Evolutionary conservation across 2,113 vertebrate species (phyloP).

Genomic region (Cranoglanis bouderius): DNA sequence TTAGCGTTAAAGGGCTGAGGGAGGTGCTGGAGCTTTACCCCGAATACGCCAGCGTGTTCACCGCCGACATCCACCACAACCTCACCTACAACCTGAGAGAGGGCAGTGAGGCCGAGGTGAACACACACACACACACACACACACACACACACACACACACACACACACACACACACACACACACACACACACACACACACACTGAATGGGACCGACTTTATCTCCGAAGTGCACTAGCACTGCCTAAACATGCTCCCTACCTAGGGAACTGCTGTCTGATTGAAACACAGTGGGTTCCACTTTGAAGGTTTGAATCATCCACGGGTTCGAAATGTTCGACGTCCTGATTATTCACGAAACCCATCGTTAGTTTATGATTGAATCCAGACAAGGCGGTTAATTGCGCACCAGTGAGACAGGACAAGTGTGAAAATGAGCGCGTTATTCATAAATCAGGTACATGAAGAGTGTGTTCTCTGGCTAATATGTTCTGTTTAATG

Average conservation of each 20-base stretch:
- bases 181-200: too few species aligned
- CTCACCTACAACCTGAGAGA: slow-evolving; percentile 96
- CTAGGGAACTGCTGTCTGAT: background rate
- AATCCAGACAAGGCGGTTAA: background rate
- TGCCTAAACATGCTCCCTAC: background rate
- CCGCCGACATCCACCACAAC: slow-evolving; percentile 85
- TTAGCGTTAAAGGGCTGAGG: slow-evolving; percentile 82
- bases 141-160: slow-evolving; percentile 21
- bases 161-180: background rate
- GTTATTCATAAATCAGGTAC: background rate
- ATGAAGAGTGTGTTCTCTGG: slow-evolving; percentile 14
- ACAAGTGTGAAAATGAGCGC: background rate
- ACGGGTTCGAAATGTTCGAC: background rate
- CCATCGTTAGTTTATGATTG: background rate
- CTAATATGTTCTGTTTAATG: slow-evolving; percentile 2
- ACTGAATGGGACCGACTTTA: background rate
- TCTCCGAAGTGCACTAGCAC: background rate
- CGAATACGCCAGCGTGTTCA: slow-evolving; percentile 86
- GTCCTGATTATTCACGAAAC: background rate
- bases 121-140: slow-evolving; percentile 26
- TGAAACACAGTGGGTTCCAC: background rate
- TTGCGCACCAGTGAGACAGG: background rate
- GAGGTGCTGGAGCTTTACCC: slow-evolving; percentile 93
- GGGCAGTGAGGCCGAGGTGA: slow-evolving; percentile 88
- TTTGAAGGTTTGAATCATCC: background rate